Conservation (phyloP, 2,113 vertebrate species). For the Pygoscelis adeliae region DNA sequence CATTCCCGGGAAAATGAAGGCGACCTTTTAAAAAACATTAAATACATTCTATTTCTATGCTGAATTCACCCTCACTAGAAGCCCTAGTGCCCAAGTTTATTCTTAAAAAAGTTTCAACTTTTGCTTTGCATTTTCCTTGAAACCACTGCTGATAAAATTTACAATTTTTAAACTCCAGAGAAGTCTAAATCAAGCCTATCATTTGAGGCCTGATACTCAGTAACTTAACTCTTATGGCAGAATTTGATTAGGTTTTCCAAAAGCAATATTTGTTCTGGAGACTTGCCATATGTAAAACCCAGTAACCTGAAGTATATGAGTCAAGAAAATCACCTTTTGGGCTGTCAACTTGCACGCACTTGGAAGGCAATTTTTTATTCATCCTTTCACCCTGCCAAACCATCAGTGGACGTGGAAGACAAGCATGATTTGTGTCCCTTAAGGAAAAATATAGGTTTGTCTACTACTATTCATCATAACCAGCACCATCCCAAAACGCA, state of each 20-base stretch:
- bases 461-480: not conserved
- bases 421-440: not conserved
- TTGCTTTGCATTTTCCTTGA: not conserved
- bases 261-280: conserved; percentile 68
- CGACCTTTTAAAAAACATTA: not conserved
- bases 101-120: not conserved
- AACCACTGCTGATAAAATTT: conserved; percentile 50
- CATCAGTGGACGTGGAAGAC: conserved; percentile 9
- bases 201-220: conserved; percentile 30
- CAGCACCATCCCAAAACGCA: not conserved
- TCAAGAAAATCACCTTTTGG: conserved; percentile 49
- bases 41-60: not conserved
- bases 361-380: conserved; percentile 53
- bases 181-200: conserved; percentile 53
- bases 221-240: conserved; percentile 46
- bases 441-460: not conserved
- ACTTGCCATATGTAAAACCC: conserved; percentile 36
- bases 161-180: conserved; percentile 39
- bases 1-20: not conserved
- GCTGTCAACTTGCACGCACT: conserved; percentile 7
- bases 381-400: conserved; percentile 29
- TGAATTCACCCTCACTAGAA: not conserved
- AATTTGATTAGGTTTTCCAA: conserved; percentile 51
- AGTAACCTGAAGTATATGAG: conserved; percentile 5
- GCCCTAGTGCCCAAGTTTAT: not conserved